Base-by-base conservation (phyloP, 2,888 invertebrate species). In the Laspeyria flexula region DNA sequence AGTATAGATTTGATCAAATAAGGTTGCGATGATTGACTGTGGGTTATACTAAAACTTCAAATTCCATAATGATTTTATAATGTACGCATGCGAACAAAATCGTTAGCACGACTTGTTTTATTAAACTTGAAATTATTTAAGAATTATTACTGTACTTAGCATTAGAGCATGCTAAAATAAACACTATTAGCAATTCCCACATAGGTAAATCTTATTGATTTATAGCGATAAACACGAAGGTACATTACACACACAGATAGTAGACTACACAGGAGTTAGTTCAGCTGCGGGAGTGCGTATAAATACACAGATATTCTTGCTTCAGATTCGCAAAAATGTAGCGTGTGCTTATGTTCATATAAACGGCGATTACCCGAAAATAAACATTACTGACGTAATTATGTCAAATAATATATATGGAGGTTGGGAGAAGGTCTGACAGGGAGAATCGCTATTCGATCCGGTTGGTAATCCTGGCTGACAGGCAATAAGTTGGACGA, bases 391-490 rank as follows among this genome's bases (percentile, higher is more conserved):
- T 35, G 30, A 39, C 29, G 15, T 25, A 42, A 38, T 33, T 45
- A 31, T 55, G 39, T 51, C 40, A 54, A 41, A 52, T 44, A 11
- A 49, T 40, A 44, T 43, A 43, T 33, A 63, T 39, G 60, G 56
- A 69, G 75, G 65, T 70, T 63, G 65, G n/a, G n/a, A n/a, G n/a
- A n/a, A n/a, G n/a, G 68, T 72, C 63, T 43, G 63, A 55, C 63
- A 59, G 67, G 56, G 53, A 69, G 65, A 63, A 55, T n/a, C n/a
- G n/a, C n/a, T 70, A 71, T 77, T 70, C 65, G 70, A 66, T 69
- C 56, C 65, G 66, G 74, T 67, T 56, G 56, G 73, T 82, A 81
- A 84, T 81, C 79, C 77, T 65, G 75, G 65, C 50, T 65, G 86
- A 81, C 84, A 73, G 61, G 72, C 66, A 62, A 41, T 54, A 69